Conservation (phyloP, 2,888 invertebrate genomes). For the Nemurella pictetii region DNA sequence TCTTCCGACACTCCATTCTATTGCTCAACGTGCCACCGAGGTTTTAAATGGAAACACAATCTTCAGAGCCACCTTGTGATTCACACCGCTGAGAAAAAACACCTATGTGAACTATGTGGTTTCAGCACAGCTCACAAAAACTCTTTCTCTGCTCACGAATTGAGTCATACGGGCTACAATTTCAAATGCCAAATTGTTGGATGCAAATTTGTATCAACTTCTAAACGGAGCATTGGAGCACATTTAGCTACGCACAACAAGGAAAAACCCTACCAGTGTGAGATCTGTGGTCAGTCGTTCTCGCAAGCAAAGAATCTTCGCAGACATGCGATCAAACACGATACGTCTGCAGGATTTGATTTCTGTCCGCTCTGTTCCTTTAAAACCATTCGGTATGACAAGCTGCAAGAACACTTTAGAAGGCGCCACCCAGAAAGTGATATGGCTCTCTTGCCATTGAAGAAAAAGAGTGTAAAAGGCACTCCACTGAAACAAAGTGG, state of each 20-base stretch:
- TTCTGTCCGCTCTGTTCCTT: slow-evolving; percentile 56
- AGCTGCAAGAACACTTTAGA: slow-evolving; percentile 56
- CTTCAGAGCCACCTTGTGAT: slow-evolving; percentile 58
- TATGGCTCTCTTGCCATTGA: slow-evolving; percentile 9
- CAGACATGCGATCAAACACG: slow-evolving; percentile 51
- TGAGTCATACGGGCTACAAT: slow-evolving; percentile 57
- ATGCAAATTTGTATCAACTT: slow-evolving; percentile 55
- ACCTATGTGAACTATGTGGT: slow-evolving; percentile 61
- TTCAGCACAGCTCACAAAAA: slow-evolving; percentile 60
- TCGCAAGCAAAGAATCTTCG: slow-evolving; percentile 59
- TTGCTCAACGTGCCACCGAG: slow-evolving; percentile 56
- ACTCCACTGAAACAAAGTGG: not conserved
- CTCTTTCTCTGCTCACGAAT: slow-evolving; percentile 58
- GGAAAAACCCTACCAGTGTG: slow-evolving; percentile 60
- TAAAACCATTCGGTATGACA: slow-evolving; percentile 56
- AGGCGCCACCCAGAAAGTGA: slow-evolving; percentile 36
- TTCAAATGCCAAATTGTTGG: slow-evolving; percentile 56
- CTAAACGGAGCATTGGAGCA: slow-evolving; percentile 59
- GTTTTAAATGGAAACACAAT: slow-evolving; percentile 63
- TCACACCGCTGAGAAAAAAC: slow-evolving; percentile 57
- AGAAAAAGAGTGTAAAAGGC: slow-evolving; percentile 10
- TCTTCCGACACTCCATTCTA: slow-evolving; percentile 58
- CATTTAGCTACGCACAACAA: slow-evolving; percentile 60
- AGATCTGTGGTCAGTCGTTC: slow-evolving; percentile 60
- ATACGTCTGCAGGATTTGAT: slow-evolving; percentile 40